Conservation (phyloP, 2,113 vertebrate species). For the Trochalopteron elliotii region DNA sequence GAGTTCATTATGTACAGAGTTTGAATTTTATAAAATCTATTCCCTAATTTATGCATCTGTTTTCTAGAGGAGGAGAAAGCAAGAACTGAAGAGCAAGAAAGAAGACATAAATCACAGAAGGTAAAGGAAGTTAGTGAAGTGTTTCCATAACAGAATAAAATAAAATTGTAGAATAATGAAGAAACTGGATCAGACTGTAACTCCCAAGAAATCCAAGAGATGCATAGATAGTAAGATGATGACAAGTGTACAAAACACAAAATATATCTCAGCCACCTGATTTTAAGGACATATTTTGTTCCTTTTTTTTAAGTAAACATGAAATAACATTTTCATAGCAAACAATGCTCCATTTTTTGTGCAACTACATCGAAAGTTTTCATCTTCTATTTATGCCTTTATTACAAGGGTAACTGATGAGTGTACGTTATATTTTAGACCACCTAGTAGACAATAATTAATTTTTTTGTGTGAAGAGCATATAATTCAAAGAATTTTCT, state of each 20-base stretch:
- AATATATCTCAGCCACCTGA: background rate
- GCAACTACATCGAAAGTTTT: background rate
- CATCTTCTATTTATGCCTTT: background rate
- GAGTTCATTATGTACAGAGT: background rate
- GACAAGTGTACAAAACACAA: background rate
- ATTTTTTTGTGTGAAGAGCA: background rate
- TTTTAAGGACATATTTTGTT: background rate
- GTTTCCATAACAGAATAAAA: background rate
- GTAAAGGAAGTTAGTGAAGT: conserved; percentile 10
- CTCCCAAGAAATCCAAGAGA: background rate
- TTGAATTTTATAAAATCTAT: background rate
- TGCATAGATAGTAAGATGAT: background rate
- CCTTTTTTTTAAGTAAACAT: background rate
- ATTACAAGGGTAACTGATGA: background rate
- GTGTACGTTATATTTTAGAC: background rate
- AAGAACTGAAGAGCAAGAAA: conserved; percentile 62
- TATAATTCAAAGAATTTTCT: background rate
- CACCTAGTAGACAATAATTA: background rate
- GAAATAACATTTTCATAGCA: background rate
- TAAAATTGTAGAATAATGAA: background rate
- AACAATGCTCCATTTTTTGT: background rate
- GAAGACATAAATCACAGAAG: conserved; percentile 69
- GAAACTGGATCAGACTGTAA: background rate
- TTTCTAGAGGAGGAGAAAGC: conserved; percentile 59
- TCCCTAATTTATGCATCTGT: background rate